A percentile compares a stretch with the other conserved stretches of the same genome.
These are phyloP conservation scores for Tetropium fuscum DNA, from an alignment of 2,888 invertebrate species.

Conservation along the genomic window DNA sequence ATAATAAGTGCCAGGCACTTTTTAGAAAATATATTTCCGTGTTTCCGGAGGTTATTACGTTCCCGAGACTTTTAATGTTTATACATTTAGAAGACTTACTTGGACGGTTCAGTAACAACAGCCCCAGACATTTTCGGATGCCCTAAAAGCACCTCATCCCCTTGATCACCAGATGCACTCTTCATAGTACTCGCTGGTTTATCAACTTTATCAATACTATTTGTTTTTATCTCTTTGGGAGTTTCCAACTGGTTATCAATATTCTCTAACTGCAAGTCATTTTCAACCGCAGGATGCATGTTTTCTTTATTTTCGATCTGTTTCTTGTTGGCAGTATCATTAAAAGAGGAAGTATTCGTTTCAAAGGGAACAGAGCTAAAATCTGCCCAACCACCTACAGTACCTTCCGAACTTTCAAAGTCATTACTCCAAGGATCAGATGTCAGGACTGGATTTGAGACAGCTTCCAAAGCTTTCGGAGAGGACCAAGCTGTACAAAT, in stretches of 20 bases:
- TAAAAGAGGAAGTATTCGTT: slow-evolving; percentile 48
- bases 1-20: too few species aligned
- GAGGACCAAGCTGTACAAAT: slow-evolving; percentile 60
- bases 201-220: slow-evolving; percentile 42
- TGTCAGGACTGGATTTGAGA: slow-evolving; percentile 29
- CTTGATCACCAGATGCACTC: slow-evolving; percentile 44
- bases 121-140: slow-evolving; percentile 30
- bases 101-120: slow-evolving; percentile 50
- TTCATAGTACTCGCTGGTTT: slow-evolving; percentile 26
- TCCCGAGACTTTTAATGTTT: too few species aligned
- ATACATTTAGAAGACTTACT: too few species aligned
- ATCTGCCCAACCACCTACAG: slow-evolving; percentile 64
- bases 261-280: slow-evolving; percentile 52
- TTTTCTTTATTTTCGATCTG: slow-evolving; percentile 8
- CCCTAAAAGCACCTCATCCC: slow-evolving; percentile 21
- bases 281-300: slow-evolving; percentile 37
- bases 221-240: slow-evolving; percentile 30
- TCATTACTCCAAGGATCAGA: slow-evolving; percentile 57
- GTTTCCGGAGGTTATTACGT: too few species aligned
- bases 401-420: slow-evolving; percentile 34
- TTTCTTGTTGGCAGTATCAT: slow-evolving; percentile 16
- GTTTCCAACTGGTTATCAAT: slow-evolving; percentile 36
- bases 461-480: slow-evolving; percentile 42
- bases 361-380: slow-evolving; percentile 61
- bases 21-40: too few species aligned